These are phyloP conservation scores for Carposina sasakii DNA, from an alignment of 1,140 invertebrate genomes.

Conservation along the genomic window DNA sequence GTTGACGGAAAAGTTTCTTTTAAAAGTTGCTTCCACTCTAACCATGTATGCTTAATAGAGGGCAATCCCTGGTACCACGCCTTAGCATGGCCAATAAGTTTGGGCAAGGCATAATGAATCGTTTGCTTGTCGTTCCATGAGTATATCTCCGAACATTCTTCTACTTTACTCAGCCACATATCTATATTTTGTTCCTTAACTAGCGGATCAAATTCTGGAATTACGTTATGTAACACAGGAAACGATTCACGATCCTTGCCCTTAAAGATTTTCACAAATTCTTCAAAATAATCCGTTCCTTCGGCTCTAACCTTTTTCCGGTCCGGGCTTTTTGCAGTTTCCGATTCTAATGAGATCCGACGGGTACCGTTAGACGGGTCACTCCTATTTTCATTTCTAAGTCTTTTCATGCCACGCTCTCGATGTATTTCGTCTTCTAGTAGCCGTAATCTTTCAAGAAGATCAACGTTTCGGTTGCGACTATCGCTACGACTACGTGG, in stretches of 20 bases:
- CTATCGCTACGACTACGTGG: no score
- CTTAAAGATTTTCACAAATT: slow-evolving; percentile 16
- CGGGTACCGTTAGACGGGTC: no score
- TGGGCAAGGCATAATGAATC: slow-evolving; percentile 14
- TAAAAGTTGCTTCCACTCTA: slow-evolving; percentile 22
- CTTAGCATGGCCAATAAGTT: slow-evolving; percentile 19
- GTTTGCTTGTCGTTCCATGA: slow-evolving; percentile 14
- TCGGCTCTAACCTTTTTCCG: neutral
- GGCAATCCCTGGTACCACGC: slow-evolving; percentile 26
- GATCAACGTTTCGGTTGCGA: no score
- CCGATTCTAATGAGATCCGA: neutral
- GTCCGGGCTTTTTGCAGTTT: neutral
- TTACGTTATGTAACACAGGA: slow-evolving; percentile 13
- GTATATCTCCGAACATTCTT: slow-evolving; percentile 17
- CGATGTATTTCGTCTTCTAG: neutral
- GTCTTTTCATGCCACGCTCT: neutral
- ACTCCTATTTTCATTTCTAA: neutral
- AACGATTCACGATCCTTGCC: slow-evolving; percentile 14
- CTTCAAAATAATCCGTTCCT: slow-evolving; percentile 10
- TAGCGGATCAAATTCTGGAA: slow-evolving; percentile 30
- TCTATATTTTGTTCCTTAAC: slow-evolving; percentile 26
- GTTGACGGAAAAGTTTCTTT: slow-evolving; percentile 25
- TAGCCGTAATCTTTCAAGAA: neutral
- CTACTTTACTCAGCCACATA: slow-evolving; percentile 24
- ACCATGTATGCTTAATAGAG: slow-evolving; percentile 22